phyloP scores from a whole-genome alignment of 2,888 invertebrate species.

The Idaea dimidiata region DNA sequence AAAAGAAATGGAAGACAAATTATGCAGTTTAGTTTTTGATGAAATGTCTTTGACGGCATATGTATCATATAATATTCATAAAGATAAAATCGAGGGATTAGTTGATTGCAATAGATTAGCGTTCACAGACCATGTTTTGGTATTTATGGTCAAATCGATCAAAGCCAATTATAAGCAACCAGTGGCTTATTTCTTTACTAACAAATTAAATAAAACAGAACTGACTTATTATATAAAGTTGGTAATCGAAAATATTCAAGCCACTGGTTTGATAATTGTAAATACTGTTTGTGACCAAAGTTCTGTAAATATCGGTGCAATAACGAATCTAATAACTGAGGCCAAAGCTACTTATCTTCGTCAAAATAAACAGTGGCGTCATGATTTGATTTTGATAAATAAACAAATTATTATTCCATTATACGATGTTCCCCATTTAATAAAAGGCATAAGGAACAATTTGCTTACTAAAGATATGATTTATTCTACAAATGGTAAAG shows the following conservation, averaged over 20 bases:
- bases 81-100: conserved; percentile 2
- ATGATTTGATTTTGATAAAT: conserved; percentile 22
- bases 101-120: not conserved
- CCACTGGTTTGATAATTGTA: conserved; percentile 21
- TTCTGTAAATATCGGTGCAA: conserved; percentile 28
- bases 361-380: conserved; percentile 19
- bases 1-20: too few relatives aligned
- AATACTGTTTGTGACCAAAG: conserved; percentile 33
- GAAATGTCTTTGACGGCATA: conserved; percentile 5
- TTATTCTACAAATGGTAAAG: conserved; percentile 20
- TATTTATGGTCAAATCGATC: conserved; percentile 9
- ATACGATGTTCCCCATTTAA: conserved; percentile 31
- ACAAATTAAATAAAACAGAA: conserved; percentile 18
- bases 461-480: conserved; percentile 26
- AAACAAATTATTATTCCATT: conserved; percentile 25
- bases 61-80: not conserved
- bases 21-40: conserved; percentile 6
- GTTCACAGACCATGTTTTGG: conserved; percentile 6
- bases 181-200: conserved; percentile 20
- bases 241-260: conserved; percentile 18
- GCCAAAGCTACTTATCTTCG: conserved; percentile 18
- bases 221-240: conserved; percentile 13
- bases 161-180: conserved; percentile 11
- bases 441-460: conserved; percentile 35
- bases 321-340: conserved; percentile 25